phyloP scores from a whole-genome alignment of 2,113 vertebrate species.

The Isichthys henryi region DNA sequence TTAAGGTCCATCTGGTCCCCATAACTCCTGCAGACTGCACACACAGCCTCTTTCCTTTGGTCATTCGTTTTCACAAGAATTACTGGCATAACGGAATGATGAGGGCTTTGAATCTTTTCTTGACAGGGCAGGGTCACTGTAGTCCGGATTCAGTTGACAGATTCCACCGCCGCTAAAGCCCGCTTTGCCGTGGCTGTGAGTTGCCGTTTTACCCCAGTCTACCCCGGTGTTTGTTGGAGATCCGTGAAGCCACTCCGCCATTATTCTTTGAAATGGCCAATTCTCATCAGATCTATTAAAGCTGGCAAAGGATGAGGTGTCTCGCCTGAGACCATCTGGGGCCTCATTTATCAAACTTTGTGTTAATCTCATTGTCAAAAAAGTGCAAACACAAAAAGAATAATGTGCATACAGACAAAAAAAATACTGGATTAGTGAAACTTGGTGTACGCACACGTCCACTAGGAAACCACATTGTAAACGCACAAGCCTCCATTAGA shows the following conservation, averaged over 20 bases:
- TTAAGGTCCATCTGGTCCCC: neutral
- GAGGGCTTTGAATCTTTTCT: neutral
- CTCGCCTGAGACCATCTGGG: neutral
- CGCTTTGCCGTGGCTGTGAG: neutral
- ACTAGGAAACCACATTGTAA: neutral
- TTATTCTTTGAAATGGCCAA: neutral
- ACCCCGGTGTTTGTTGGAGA: neutral
- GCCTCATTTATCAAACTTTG: neutral
- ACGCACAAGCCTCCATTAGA: neutral
- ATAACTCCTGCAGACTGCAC: neutral
- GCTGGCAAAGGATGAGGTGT: neutral
- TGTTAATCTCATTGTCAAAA: neutral
- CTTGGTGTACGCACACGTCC: too few species aligned
- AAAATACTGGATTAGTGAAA: neutral
- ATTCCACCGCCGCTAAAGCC: neutral
- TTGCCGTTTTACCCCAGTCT: neutral
- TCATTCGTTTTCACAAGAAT: neutral
- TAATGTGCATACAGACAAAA: neutral
- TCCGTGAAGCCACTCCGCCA: neutral
- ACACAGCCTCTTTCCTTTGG: neutral
- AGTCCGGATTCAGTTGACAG: neutral
- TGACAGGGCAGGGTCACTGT: neutral
- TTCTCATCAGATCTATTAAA: neutral
- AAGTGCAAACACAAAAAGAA: neutral
- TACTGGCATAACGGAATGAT: neutral